Base-by-base conservation (phyloP, 1,140 invertebrate species). In the Contarinia nasturtii region DNA sequence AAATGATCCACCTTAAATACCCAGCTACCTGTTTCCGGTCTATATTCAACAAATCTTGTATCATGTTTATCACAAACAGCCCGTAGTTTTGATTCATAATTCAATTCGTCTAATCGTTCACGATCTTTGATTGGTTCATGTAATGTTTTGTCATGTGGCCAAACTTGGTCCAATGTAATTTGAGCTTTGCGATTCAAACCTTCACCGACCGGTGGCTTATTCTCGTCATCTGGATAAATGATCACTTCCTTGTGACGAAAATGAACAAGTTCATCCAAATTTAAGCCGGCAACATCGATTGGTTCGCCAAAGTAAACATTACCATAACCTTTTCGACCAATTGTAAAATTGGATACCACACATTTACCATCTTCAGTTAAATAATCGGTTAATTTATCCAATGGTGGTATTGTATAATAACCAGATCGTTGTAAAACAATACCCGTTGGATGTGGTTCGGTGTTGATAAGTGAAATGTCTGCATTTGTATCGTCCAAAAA, bases 1-100 rank as follows among this genome's bases (percentile, higher is more conserved):
- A 97, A 98, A 67, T 97, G 93, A 50, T 91, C 82, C 21, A 94
- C 90, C 60, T 83, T 81, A 54, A 86, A 89, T 27, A 84, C 90
- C 94, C 94, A 98, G 17, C 89, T 92, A 8, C 95, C 95, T 36
- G 88, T 95, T 59, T 89, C 82, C 1, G 92, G 85, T 1, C 87
- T 71, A 64, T 98, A 98, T 57, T 98, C 93, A 14, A 95, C 77
- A 60, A 98, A 98, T 44, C 78, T 77, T 0, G 88, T 88, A 45
- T 80, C 80, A 54, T 95, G 78, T 57, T 87, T 90, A 42, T 77
- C 74, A 48, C 89, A 91, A 2, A 85, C 80, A 44, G 77, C 70
- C 37, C 88, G 77, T 37, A 98, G 61, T 58, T 87, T 90, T 12
- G 77, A 81, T 56, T 88, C 77, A 67, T 91, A 99, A 55, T 88